Base-by-base conservation (phyloP, 2,113 vertebrate genomes). In the Clarias magur region DNA sequence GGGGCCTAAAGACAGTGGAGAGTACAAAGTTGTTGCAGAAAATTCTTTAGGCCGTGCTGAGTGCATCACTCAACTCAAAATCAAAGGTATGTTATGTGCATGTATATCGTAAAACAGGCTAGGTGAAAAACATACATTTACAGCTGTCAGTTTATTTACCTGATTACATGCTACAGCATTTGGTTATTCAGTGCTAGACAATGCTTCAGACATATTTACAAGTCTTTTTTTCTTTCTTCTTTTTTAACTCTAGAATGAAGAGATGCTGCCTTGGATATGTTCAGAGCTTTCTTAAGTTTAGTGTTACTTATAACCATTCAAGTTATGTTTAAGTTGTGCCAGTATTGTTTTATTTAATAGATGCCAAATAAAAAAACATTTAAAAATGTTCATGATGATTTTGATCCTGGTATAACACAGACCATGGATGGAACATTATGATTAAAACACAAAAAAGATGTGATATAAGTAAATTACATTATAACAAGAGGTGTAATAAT, bases 21-120 rank as follows among this genome's bases (percentile, higher is more conserved):
- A 95, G 54, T 98, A 97, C 89, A 93, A 90, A 76, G 94, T 93
- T 1, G 92, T 95, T 62, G 97, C 97, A 1, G 94, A 95, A 89
- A 97, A 97, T 79, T 7, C 75, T 0, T 70, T 93, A 78, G 97
- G 97, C n/a, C 92, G 89, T 85, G 95, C 92, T 0, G 91, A 92
- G 91, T 96, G 94, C 92, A 94, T 88, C 2, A 94, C 96, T 79
- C 95, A 92, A 88, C 95, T 98, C 2, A 89, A 93, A 16, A 94
- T 98, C 65, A 91, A 85, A 94, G 97, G 96, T 96, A 93, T 54
- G 78, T 48, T 57, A 57, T 87, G 21, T 83, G 23, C 60, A 75
- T 76, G 11, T 13, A 76, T 48, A 10, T 3, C 3, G 9, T 16
- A 10, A 30, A 65, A 30, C 12, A 67, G 65, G 1, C 13, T 70